Percentiles rank a stretch among this genome's conserved stretches.
Conservation (phyloP, 2,888 invertebrate species). For the Steromphala cineraria region DNA sequence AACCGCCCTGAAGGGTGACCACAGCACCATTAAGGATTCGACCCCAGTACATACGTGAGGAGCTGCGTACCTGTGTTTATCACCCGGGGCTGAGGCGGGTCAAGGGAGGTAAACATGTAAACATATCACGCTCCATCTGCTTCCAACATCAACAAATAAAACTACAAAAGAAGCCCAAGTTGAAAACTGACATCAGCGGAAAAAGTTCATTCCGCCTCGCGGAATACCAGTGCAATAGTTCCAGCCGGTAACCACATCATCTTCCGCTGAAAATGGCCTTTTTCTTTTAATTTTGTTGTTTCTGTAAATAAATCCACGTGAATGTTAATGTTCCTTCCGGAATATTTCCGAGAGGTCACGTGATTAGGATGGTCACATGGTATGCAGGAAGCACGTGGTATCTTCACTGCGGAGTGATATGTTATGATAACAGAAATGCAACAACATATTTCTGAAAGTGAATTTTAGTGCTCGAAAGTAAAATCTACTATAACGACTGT, state of each 20-base stretch:
- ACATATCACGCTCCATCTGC: slow-evolving; percentile 1
- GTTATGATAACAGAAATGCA: too few relatives aligned
- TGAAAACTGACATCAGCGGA: not conserved
- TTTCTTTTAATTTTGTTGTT: slow-evolving; percentile 20
- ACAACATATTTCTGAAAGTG: too few relatives aligned
- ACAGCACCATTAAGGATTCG: too few relatives aligned
- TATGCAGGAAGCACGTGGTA: not conserved
- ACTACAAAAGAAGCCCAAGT: not conserved
- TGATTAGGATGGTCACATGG: not conserved
- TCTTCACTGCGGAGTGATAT: not conserved
- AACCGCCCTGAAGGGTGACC: too few relatives aligned
- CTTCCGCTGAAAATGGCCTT: slow-evolving; percentile 1
- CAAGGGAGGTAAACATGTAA: slow-evolving; percentile 7
- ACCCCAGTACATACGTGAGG: too few relatives aligned
- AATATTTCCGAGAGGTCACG: not conserved
- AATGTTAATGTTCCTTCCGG: not conserved
- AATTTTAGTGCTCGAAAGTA: too few relatives aligned
- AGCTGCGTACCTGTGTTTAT: not conserved
- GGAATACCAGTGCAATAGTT: not conserved
- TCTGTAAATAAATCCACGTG: slow-evolving; percentile 3
- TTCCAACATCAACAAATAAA: slow-evolving; percentile 11
- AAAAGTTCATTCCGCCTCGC: not conserved
- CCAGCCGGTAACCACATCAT: not conserved
- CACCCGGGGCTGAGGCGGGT: not conserved
- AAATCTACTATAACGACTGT: too few relatives aligned